Conservation (phyloP, 2,113 vertebrate genomes). For the Rattus norvegicus region GRCr8 NC_086032.1:9032001-9032500, state of each 20-base stretch:
- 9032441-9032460: too few species aligned
- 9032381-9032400: too few species aligned
- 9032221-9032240: not conserved
- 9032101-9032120: conserved; percentile 1
- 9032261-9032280: conserved; percentile 29
- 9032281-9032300: not conserved
- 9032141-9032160: not conserved
- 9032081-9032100: not conserved
- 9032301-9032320: not conserved
- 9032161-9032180: not conserved
- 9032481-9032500: too few species aligned
- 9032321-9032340: not conserved
- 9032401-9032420: too few species aligned
- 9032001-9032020: not conserved
- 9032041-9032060: not conserved
- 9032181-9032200: not conserved
- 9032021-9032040: not conserved
- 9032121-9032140: conserved; percentile 25
- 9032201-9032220: conserved; percentile 3
- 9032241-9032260: not conserved
- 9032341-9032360: not conserved
- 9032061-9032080: not conserved
- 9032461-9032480: too few species aligned
- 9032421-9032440: too few species aligned
- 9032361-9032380: too few species aligned